phyloP scores from a whole-genome alignment of 2,797 vertebrate species.

The Takifugu ocellatus region DNA sequence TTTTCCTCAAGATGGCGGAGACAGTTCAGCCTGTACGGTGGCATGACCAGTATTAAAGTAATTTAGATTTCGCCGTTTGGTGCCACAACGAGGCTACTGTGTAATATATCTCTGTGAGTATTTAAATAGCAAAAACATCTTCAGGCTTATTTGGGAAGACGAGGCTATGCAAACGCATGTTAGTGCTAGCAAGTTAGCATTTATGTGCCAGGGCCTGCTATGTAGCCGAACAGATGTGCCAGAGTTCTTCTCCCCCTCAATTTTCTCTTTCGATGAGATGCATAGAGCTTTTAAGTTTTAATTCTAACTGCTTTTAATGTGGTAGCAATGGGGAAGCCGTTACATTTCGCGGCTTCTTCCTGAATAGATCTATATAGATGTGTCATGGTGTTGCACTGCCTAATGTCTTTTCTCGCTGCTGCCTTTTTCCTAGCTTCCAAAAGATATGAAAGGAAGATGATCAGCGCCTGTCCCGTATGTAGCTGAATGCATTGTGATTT shows the following conservation, averaged over 20 bases:
- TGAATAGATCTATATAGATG: no score
- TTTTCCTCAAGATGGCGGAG: slow-evolving; percentile 74
- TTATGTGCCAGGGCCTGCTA: slow-evolving; percentile 19
- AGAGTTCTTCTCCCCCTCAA: not conserved
- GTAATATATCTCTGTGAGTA: slow-evolving; percentile 59
- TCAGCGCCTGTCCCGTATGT: slow-evolving; percentile 83
- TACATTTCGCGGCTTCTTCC: no score
- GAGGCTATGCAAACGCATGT: not conserved
- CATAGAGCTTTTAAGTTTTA: not conserved
- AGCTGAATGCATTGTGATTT: slow-evolving; percentile 99
- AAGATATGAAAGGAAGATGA: slow-evolving; percentile 83
- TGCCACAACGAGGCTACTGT: slow-evolving; percentile 6
- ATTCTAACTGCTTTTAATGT: no score
- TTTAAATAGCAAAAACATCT: not conserved
- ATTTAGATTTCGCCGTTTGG: slow-evolving; percentile 28
- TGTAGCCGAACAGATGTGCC: slow-evolving; percentile 25
- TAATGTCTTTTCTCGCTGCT: slow-evolving; percentile 38
- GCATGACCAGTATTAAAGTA: slow-evolving; percentile 39
- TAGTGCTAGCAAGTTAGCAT: slow-evolving; percentile 38
- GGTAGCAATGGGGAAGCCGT: not conserved
- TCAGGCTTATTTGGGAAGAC: not conserved
- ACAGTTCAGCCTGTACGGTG: slow-evolving; percentile 27
- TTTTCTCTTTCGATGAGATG: not conserved
- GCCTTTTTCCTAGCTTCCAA: slow-evolving; percentile 54
- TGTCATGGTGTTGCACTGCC: slow-evolving; percentile 1